Base-by-base conservation (phyloP, 2,888 invertebrate genomes). In the Pherbina coryleti region DNA sequence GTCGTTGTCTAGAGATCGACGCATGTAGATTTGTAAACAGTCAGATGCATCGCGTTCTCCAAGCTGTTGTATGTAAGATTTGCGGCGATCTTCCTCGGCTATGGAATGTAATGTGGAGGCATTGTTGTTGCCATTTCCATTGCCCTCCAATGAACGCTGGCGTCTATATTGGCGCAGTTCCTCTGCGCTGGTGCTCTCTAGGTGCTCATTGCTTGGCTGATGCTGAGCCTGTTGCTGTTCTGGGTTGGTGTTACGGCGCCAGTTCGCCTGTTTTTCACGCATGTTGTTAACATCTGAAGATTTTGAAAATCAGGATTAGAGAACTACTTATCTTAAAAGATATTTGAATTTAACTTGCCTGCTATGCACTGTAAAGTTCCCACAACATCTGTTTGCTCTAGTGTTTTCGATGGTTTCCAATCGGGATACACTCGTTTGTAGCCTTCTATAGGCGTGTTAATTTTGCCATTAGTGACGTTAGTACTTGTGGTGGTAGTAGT, bases 331-430 rank as follows among this genome's bases (percentile, higher is more conserved):
- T 49, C 25, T 31, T 19, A n/a, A 3, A 28, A 51, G n/a, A 25
- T 17, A 8, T 1, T 14, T 25, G 57, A 19, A 28, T 28, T 7
- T 57, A n/a, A 67, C 75, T 78, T 90, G 95, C 95, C 95, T 92
- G 96, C 96, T 76, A 97, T 95, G 53, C 95, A 93, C 90, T 96
- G 96, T 92, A 97, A 94, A 67, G 96, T 94, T 80, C 94, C 92
- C 82, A 96, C 95, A 51, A 96, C 95, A 89, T 96, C 96, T 5
- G 94, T 93, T 88, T 94, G 94, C 86, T 96, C 96, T 67, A 95
- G 92, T 60, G 95, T 92, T 82, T 92, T 92, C 53, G 94, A 93
- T 37, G 96, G 96, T 84, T 94, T 93, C 96, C 96, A 96, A 85
- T 95, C 95, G 22, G 93, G 92, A 86, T 94, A 93, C 34, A 93